Percentiles rank a stretch among this genome's conserved stretches.
Conservation (phyloP, 2,113 vertebrate genomes). For the Canis aureus region DNA sequence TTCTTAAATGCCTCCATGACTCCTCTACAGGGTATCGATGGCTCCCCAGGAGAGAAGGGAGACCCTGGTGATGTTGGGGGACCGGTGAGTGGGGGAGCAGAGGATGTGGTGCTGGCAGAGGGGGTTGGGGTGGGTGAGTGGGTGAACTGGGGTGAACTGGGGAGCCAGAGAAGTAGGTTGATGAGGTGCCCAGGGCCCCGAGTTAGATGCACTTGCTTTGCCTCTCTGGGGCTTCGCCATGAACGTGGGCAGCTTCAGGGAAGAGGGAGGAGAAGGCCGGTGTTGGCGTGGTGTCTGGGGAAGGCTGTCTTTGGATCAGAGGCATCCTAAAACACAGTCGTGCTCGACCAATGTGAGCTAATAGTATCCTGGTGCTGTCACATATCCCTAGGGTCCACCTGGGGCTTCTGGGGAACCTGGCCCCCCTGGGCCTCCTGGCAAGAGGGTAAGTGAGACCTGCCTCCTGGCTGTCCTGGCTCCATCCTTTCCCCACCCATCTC, state of each 20-base stretch:
- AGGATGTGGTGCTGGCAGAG: not conserved
- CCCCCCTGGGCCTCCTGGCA: constrained; percentile 92
- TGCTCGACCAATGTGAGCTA: fast-evolving
- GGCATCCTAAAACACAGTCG: not conserved
- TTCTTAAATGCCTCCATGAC: not conserved
- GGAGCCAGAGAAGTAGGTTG: not conserved
- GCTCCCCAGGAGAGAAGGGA: constrained; percentile 91
- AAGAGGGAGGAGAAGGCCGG: not conserved
- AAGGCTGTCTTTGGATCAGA: not conserved
- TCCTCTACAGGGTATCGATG: constrained; percentile 90
- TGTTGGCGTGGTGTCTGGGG: not conserved
- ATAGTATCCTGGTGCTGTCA: fast-evolving
- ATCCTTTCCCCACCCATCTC: not conserved
- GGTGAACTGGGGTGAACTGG: not conserved
- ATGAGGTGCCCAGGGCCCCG: not conserved
- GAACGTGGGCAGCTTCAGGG: not conserved
- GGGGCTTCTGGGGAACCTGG: constrained; percentile 95
- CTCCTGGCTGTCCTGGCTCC: not conserved
- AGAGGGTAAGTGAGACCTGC: constrained; percentile 88
- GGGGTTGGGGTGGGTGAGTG: not conserved
- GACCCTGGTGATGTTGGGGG: constrained; percentile 92
- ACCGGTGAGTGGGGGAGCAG: constrained; percentile 86
- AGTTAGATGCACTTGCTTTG: not conserved
- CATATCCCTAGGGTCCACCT: constrained; percentile 88
- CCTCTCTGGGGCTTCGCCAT: not conserved